A percentile compares a stretch with the other conserved stretches of the same genome.
These are phyloP conservation scores for Halisarca cf. caerulea DNA, from an alignment of 37 sponge, comb jelly and placozoan genomes.

Conservation along the genomic window DNA sequence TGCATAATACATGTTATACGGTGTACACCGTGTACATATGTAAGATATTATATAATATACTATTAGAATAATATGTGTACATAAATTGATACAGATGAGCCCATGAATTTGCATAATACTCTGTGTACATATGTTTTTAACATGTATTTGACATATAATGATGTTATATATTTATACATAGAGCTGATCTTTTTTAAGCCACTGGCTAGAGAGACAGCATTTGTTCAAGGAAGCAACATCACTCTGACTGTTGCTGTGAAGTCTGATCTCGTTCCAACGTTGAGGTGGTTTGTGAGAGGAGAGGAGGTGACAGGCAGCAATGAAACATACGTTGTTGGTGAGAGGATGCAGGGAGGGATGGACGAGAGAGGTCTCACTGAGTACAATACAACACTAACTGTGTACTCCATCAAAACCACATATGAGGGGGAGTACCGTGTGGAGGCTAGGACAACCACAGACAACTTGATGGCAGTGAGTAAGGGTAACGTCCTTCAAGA, in stretches of 20 bases:
- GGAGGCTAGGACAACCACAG: not conserved
- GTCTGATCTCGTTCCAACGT: constrained; percentile 35
- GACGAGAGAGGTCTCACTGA: constrained; percentile 2
- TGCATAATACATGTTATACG: too few relatives aligned
- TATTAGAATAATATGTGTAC: too few relatives aligned
- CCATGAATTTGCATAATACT: too few relatives aligned
- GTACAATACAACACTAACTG: not conserved
- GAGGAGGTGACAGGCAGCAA: not conserved
- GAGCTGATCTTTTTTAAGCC: too few relatives aligned
- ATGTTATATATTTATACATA: too few relatives aligned
- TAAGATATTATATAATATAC: too few relatives aligned
- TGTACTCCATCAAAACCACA: not conserved
- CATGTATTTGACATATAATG: too few relatives aligned
- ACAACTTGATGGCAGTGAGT: too few relatives aligned
- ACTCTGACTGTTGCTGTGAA: constrained; percentile 10
- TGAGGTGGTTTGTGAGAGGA: constrained; percentile 12
- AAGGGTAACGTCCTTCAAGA: constrained; percentile 21
- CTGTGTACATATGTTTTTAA: too few relatives aligned
- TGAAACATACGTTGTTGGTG: not conserved
- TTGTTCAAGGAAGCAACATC: not conserved
- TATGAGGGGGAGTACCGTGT: constrained; percentile 9
- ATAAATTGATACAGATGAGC: too few relatives aligned
- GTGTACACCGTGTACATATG: too few relatives aligned
- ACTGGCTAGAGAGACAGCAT: constrained; percentile 6
- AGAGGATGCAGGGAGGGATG: not conserved